Evolutionary conservation across 2,113 vertebrate genomes (phyloP).

Genomic region (Cochlearius cochlearius): DNA sequence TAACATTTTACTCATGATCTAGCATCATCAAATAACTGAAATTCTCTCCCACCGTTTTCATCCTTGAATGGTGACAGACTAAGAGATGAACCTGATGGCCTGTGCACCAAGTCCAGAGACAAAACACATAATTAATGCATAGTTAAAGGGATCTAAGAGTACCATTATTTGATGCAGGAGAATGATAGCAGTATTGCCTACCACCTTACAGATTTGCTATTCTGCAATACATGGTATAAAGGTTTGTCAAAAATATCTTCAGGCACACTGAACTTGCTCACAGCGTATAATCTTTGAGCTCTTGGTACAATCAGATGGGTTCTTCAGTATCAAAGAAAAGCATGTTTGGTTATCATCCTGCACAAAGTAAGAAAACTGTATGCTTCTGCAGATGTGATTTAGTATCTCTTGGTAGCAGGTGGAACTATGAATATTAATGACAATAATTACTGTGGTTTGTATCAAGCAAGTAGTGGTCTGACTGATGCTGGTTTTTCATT

Average conservation of each 20-base stretch:
- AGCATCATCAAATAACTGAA: background rate
- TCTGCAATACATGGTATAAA: background rate
- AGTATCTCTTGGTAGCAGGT: background rate
- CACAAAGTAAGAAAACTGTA: background rate
- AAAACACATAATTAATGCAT: background rate
- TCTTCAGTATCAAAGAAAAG: background rate
- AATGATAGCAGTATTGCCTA: background rate
- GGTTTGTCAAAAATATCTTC: background rate
- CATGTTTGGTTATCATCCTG: background rate
- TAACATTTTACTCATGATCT: background rate
- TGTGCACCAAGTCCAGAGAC: background rate
- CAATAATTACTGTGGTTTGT: background rate
- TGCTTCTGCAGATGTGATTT: background rate
- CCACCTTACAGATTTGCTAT: background rate
- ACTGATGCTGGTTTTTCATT: background rate
- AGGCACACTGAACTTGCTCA: background rate
- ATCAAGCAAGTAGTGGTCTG: background rate
- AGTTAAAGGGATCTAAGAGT: background rate
- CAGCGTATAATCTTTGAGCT: background rate
- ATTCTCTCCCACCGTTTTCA: background rate
- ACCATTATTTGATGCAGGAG: background rate
- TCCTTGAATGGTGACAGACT: background rate
- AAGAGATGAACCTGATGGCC: background rate
- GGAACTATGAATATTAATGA: background rate
- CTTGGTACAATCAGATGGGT: background rate